These are phyloP conservation scores for Smutsia gigantea DNA, from an alignment of 2,797 vertebrate genomes.

Conservation along the genomic window DNA sequence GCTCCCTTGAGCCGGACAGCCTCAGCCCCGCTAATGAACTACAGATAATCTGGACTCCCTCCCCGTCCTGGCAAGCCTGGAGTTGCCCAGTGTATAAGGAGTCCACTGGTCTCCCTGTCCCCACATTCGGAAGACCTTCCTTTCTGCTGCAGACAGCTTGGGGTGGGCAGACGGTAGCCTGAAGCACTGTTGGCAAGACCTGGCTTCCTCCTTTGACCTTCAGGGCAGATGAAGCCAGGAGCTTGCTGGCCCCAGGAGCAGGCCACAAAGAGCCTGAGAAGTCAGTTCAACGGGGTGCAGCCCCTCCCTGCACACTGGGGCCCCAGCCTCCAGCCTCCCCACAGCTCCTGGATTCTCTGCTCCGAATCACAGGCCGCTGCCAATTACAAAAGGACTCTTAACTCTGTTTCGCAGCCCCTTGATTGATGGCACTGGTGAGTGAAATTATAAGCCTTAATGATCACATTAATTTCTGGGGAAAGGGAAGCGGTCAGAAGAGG, in stretches of 20 bases:
- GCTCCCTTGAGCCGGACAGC: background rate
- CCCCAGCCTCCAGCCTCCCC: constrained; percentile 33
- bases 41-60: background rate
- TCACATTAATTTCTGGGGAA: constrained; percentile 82
- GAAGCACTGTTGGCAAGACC: background rate
- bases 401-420: constrained; percentile 77
- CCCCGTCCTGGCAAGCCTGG: background rate
- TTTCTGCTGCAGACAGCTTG: background rate
- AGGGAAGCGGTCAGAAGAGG: constrained; percentile 81
- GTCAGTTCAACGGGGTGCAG: background rate
- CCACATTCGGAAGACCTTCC: background rate
- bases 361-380: constrained; percentile 74
- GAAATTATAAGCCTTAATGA: constrained; percentile 84
- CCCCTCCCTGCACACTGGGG: background rate
- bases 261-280: background rate
- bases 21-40: background rate
- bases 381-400: constrained; percentile 82
- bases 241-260: background rate
- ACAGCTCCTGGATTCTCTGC: constrained; percentile 37
- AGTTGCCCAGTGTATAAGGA: background rate
- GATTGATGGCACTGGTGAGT: constrained; percentile 83
- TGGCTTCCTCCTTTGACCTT: background rate
- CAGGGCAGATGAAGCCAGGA: background rate
- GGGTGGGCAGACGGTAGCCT: background rate
- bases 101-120: background rate